Conservation (phyloP, 2,113 vertebrate genomes). For the Myotis yumanensis region DNA sequence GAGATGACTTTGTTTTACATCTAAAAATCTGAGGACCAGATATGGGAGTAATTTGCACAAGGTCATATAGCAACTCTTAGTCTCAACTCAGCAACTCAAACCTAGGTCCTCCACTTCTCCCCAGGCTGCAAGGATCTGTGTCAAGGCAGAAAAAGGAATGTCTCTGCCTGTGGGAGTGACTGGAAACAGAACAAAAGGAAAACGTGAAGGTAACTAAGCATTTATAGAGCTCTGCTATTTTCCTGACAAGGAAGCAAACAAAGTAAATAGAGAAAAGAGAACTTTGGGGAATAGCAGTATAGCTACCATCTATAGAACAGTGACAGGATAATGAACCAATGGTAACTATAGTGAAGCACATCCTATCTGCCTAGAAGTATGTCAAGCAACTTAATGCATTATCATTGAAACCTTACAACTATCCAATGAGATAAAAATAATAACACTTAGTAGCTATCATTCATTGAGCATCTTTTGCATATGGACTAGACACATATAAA, state of each 20-base stretch:
- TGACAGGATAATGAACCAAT: not conserved
- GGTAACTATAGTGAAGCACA: not conserved
- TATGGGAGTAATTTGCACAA: not conserved
- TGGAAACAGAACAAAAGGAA: slow-evolving; percentile 35
- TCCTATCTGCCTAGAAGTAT: not conserved
- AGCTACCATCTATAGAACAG: not conserved
- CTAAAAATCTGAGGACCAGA: not conserved
- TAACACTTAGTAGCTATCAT: not conserved
- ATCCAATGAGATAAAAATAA: not conserved
- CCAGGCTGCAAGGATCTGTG: not conserved
- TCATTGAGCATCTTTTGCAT: not conserved
- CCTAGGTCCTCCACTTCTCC: not conserved
- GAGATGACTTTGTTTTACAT: not conserved
- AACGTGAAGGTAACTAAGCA: not conserved
- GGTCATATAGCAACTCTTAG: not conserved
- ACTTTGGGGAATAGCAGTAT: not conserved
- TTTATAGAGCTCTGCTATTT: not conserved
- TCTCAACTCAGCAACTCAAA: not conserved
- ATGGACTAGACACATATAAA: not conserved
- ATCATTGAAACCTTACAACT: not conserved
- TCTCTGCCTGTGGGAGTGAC: not conserved
- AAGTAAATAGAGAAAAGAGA: not conserved
- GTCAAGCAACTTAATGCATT: not conserved
- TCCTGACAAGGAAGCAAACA: not conserved
- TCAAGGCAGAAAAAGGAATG: not conserved